Evolutionary conservation across 1,140 invertebrate genomes (phyloP), one percentile per base, ranked within the genome.

Genomic region (Drosophila repletoides): DNA sequence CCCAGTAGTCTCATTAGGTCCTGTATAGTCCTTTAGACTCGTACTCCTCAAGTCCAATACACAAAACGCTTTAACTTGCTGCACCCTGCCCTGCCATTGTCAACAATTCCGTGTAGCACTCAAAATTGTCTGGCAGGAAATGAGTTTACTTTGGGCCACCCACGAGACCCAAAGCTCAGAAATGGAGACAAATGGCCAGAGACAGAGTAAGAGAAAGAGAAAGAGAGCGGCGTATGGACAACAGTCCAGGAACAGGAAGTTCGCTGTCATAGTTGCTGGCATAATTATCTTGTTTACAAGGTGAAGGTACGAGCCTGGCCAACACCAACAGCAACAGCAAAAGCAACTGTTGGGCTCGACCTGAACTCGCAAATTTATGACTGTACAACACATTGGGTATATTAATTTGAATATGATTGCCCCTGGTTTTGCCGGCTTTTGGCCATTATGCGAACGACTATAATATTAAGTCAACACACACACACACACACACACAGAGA

Each of bases 241-340:
- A 38, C 55, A 24, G 48, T 74, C 70, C 66, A 71, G 63, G 40
- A 72, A 66, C 76, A 75, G 80, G 81, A 86, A 86, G 76, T 70
- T 80, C 81, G 72, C 81, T 86, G 80, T 87, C 80, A 86, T 86
- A 86, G 81, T 80, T 86, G 72, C 76, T 86, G 76, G 68, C 81
- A 87, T 87, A 87, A 86, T 86, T 86, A 86, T 87, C 81, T 87
- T 86, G 80, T 86, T 86, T 87, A 86, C 80, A 87, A 86, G 81
- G 81, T 80, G 80, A 86, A 86, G 80, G 75, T 76, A 67, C n/a
- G n/a, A n/a, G 72, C 68, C 64, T 34, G 52, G 51, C 56, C 46
- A 71, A 38, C 26, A 55, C 36, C 40, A 48, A 31, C 55, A 33
- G 5, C 34, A 76, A 45, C 52, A 52, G 22, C 48, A 60, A 43